Evolutionary conservation across 2,888 invertebrate genomes (phyloP), one percentile per base, ranked within the genome.

Genomic region (Muscina levida): DNA sequence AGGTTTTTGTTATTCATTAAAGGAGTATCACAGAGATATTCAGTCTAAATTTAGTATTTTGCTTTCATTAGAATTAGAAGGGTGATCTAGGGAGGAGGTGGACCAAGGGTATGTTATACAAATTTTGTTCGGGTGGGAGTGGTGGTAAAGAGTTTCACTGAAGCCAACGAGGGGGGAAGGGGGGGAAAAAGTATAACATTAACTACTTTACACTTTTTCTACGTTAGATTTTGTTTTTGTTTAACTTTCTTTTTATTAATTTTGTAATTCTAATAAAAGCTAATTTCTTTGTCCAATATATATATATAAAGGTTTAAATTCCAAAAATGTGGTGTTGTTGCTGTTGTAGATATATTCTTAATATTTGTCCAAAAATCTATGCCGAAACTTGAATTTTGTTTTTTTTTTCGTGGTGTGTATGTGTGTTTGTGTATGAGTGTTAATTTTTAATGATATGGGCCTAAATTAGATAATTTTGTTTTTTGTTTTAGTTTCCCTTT

Each of bases 1-100:
- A 57, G 22, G n/a, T 72, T 79, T 82, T 79, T 73, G 46, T 57
- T 57, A 31, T 39, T 81, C 62, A 82, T 82, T 79, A 56, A 71
- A 79, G 86, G 86, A 85, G 88, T 88, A 88, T 88, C 88, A 88
- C 88, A 85, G 88, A 86, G 89, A 88, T 89, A 88, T 88, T 88
- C 88, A 88, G 88, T 88, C 89, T 88, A 88, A 88, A 85, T 86
- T 74, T 75, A 67, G 77, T 31, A 31, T 72, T 87, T 87, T 87
- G 84, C 89, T 88, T 88, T 89, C 86, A 88, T 88, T 88, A 88
- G 88, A 89, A 88, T 87, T 86, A 88, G 87, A 86, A 86, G 87
- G 8, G 31, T 5, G 31, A 8, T 31, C 4, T 31, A 8, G 31
- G 31, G 8, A 8, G 31, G 31, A 31, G 31, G n/a, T n/a, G n/a